A percentile compares a stretch with the other conserved stretches of the same genome.
phyloP scores from a whole-genome alignment of 2,888 invertebrate species.

The Carcina quercana region DNA sequence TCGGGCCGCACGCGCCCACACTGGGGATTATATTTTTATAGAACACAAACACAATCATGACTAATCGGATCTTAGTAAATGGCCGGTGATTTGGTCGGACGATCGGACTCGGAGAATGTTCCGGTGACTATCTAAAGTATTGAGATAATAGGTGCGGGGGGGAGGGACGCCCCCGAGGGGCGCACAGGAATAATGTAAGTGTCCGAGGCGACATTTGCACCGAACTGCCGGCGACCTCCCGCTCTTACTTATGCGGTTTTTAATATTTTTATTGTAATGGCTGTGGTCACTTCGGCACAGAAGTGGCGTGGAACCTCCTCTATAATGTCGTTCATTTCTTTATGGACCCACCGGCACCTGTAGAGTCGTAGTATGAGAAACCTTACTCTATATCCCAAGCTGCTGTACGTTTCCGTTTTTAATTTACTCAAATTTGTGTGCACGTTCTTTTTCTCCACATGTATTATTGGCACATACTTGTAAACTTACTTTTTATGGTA shows the following conservation, averaged over 20 bases:
- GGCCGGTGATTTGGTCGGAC: conserved; percentile 65
- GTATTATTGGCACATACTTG: no score
- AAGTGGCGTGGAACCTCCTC: conserved; percentile 24
- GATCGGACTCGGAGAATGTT: conserved; percentile 59
- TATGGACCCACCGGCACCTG: no score
- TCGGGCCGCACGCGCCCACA: conserved; percentile 10
- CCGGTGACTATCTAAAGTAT: conserved; percentile 71
- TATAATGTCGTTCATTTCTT: no score
- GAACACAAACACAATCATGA: conserved; percentile 67
- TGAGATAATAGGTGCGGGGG: conserved; percentile 68
- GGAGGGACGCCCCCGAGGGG: conserved; percentile 25
- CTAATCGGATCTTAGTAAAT: conserved; percentile 71
- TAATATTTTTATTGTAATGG: conserved; percentile 80
- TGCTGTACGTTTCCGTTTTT: no score
- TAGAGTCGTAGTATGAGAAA: no score
- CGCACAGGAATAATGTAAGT: conserved; percentile 68
- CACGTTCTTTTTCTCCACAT: no score
- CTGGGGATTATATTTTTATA: conserved; percentile 63
- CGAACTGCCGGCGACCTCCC: conserved; percentile 71
- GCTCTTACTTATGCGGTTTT: conserved; percentile 74
- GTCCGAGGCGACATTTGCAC: conserved; percentile 73
- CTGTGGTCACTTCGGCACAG: conserved; percentile 44
- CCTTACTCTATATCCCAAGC: no score
- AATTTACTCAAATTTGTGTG: no score
- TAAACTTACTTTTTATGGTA: no score